A percentile compares a stretch with the other conserved stretches of the same genome.
phyloP scores from a whole-genome alignment of 30 jellyfish, hydroid and myxozoan genomes.

The Hydra vulgaris region DNA sequence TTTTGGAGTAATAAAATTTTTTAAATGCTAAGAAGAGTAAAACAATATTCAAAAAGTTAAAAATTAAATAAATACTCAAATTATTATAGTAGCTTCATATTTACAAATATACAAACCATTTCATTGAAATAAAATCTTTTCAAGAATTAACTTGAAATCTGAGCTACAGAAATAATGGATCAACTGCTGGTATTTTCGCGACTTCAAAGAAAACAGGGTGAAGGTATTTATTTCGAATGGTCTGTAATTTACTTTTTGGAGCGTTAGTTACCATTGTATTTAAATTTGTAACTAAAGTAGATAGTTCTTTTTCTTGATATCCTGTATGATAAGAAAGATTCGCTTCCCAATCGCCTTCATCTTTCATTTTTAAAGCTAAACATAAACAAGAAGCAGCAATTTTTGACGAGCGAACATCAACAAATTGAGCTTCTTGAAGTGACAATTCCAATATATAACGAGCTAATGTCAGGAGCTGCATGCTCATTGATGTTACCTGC shows the following conservation, averaged over 20 bases:
- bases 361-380: conserved; percentile 69
- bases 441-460: conserved; percentile 78
- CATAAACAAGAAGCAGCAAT: conserved; percentile 77
- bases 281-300: conserved; percentile 31
- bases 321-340: conserved; percentile 77
- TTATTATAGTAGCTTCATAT: neutral
- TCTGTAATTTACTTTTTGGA: conserved; percentile 45
- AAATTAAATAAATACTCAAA: neutral
- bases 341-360: conserved; percentile 56
- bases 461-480: conserved; percentile 73
- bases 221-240: conserved; percentile 60
- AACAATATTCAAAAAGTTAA: neutral
- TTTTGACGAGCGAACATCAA: conserved; percentile 52
- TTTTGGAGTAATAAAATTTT: neutral
- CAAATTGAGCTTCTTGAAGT: conserved; percentile 58
- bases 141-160: neutral
- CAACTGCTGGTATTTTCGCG: conserved; percentile 63
- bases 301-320: conserved; percentile 49
- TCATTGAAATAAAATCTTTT: neutral
- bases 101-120: neutral
- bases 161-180: conserved; percentile 10
- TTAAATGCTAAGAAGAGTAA: neutral
- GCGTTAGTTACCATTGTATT: conserved; percentile 49
- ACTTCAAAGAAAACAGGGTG: conserved; percentile 88
- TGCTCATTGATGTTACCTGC: conserved; percentile 72